phyloP scores from a whole-genome alignment of 2,888 invertebrate genomes.

The Scotopteryx bipunctaria region DNA sequence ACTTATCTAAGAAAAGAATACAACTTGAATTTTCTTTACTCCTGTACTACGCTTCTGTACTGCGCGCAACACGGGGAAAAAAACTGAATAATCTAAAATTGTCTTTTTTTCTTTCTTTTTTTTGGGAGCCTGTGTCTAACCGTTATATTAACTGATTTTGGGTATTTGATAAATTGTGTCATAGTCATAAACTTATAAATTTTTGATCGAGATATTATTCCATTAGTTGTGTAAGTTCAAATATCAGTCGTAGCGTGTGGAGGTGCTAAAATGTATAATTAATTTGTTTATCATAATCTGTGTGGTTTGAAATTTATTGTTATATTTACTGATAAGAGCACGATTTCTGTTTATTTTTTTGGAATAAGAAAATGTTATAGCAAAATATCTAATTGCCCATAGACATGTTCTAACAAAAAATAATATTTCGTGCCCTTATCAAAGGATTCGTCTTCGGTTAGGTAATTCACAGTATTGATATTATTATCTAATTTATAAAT shows the following conservation, averaged over 20 bases:
- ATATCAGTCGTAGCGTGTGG: constrained; percentile 67
- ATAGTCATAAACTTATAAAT: constrained; percentile 55
- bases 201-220: constrained; percentile 52
- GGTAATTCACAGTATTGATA: constrained; percentile 82
- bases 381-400: not conserved
- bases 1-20: not conserved
- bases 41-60: constrained; percentile 2
- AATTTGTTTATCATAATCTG: constrained; percentile 54
- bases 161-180: constrained; percentile 49
- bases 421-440: constrained; percentile 46
- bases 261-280: constrained; percentile 75
- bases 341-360: constrained; percentile 31
- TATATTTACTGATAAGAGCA: constrained; percentile 47
- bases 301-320: constrained; percentile 58
- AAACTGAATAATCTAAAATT: too few species aligned
- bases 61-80: too few species aligned
- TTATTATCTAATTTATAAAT: constrained; percentile 79
- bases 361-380: not conserved
- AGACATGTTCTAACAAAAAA: constrained; percentile 14
- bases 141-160: constrained; percentile 63
- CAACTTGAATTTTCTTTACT: constrained; percentile 1
- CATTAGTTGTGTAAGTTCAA: constrained; percentile 58
- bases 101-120: too few species aligned
- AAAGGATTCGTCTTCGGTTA: constrained; percentile 62
- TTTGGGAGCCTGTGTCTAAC: constrained; percentile 21